Evolutionary conservation across 2,888 invertebrate species (phyloP).

Genomic region (Hypolimnas misippus): DNA sequence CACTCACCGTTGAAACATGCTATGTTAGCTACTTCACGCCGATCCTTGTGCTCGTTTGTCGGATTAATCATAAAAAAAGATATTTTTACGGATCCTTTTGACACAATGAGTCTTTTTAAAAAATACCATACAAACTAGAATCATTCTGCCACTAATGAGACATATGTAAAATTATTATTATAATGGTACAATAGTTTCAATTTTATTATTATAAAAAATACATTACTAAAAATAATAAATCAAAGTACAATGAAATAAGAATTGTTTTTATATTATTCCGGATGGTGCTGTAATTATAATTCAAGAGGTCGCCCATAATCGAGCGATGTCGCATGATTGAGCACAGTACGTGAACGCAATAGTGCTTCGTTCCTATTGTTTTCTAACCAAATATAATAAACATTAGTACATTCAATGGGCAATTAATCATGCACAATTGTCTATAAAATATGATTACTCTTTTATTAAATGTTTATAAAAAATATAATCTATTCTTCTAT

Average conservation of each 20-base stretch:
- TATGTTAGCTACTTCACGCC: too few relatives aligned
- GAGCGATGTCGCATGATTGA: conserved; percentile 23
- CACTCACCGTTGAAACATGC: too few relatives aligned
- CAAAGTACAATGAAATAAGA: neutral
- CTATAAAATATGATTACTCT: conserved; percentile 9
- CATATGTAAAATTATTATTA: too few relatives aligned
- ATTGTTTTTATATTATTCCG: conserved; percentile 11
- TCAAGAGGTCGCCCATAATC: conserved; percentile 21
- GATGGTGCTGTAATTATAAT: conserved; percentile 43
- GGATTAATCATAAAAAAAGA: too few relatives aligned
- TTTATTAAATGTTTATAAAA: conserved; percentile 8
- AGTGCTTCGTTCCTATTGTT: conserved; percentile 26
- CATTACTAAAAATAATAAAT: neutral
- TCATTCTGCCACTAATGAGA: too few relatives aligned
- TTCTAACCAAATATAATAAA: conserved; percentile 28
- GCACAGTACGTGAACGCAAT: conserved; percentile 26
- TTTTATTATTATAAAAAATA: neutral
- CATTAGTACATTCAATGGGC: conserved; percentile 26
- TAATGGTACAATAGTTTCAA: too few relatives aligned
- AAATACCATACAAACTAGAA: too few relatives aligned
- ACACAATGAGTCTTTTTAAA: too few relatives aligned
- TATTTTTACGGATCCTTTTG: too few relatives aligned
- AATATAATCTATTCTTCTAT: too few relatives aligned
- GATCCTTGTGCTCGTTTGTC: too few relatives aligned
- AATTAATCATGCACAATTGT: conserved; percentile 30